phyloP scores from a whole-genome alignment of 1,140 invertebrate genomes.

The Daktulosphaira vitifoliae region DNA sequence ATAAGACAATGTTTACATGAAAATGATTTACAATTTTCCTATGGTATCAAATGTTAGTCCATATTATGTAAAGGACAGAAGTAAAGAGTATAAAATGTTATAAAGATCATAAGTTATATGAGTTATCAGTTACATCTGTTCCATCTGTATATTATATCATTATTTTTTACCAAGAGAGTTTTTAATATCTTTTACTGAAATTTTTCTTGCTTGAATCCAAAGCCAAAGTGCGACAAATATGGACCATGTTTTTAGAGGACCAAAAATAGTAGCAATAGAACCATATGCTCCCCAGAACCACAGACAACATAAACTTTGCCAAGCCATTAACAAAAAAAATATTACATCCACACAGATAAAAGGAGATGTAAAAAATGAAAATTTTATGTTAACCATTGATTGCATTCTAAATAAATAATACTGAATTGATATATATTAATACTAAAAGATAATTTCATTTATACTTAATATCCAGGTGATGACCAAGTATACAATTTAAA shows the following conservation, averaged over 20 bases:
- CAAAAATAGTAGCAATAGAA: slow-evolving; percentile 21
- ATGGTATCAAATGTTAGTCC: no score
- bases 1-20: no score
- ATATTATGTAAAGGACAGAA: no score
- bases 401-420: slow-evolving; percentile 28
- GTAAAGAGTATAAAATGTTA: no score
- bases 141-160: no score
- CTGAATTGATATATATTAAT: neutral
- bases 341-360: slow-evolving; percentile 13
- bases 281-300: slow-evolving; percentile 27
- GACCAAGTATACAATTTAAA: slow-evolving; percentile 57
- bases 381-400: neutral
- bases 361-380: slow-evolving; percentile 3
- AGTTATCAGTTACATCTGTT: no score
- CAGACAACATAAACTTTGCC: slow-evolving; percentile 17
- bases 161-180: no score
- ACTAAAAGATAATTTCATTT: slow-evolving; percentile 37
- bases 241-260: slow-evolving; percentile 29
- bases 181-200: slow-evolving; percentile 10
- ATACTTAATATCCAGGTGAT: slow-evolving; percentile 52
- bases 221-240: slow-evolving; percentile 29
- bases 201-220: slow-evolving; percentile 12
- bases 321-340: neutral
- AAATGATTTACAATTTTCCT: no score
- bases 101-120: no score